These are phyloP conservation scores for Diadegma fenestrale DNA, from an alignment of 2,888 invertebrate genomes.

Conservation along the genomic window DNA sequence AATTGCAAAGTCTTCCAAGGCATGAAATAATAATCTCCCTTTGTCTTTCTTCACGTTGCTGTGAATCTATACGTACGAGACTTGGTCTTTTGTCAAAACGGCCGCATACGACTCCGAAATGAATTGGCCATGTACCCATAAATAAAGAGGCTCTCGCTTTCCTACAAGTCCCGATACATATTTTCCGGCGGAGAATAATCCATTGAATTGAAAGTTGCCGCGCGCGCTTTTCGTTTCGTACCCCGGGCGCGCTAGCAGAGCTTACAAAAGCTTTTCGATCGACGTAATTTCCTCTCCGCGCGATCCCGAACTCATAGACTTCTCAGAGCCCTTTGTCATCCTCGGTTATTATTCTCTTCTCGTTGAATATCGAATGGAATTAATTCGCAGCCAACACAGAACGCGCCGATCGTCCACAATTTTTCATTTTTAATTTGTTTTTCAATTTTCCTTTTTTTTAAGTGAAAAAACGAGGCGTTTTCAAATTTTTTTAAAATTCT, in stretches of 20 bases:
- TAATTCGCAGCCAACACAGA: background rate
- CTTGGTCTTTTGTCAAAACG: slow-evolving; percentile 53
- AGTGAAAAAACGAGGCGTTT: too few relatives aligned
- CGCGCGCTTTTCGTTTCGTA: background rate
- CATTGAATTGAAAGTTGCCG: slow-evolving; percentile 36
- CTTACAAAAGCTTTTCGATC: background rate
- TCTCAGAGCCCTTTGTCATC: background rate
- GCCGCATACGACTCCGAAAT: background rate
- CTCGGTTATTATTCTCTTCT: background rate
- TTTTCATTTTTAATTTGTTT: too few relatives aligned
- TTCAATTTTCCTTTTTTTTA: too few relatives aligned
- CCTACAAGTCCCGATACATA: background rate
- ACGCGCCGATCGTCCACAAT: background rate
- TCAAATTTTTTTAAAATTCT: too few relatives aligned
- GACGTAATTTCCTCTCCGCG: background rate
- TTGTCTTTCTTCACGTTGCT: slow-evolving; percentile 11
- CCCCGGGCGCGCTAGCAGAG: background rate
- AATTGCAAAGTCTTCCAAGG: too few relatives aligned
- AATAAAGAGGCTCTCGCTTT: slow-evolving; percentile 30
- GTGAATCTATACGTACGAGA: slow-evolving; percentile 37
- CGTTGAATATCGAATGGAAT: background rate
- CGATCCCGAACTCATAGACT: background rate
- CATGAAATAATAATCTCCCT: too few relatives aligned
- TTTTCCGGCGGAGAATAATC: slow-evolving; percentile 32
- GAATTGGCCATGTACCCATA: slow-evolving; percentile 33